Evolutionary conservation across 2,113 vertebrate genomes (phyloP), one percentile per base, ranked within the genome.

Genomic region (Saccopteryx leptura): DNA sequence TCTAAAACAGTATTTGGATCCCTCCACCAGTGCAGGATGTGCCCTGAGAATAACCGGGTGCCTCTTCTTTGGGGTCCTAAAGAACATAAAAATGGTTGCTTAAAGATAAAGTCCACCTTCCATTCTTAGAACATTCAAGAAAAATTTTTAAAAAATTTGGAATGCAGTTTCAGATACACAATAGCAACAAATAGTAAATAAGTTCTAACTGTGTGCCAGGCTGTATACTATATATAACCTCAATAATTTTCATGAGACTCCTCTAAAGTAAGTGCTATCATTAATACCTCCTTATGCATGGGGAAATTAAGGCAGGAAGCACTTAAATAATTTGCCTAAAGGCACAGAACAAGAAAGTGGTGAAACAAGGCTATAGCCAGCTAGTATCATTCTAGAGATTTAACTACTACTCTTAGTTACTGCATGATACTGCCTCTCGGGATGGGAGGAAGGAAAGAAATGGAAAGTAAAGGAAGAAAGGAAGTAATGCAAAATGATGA

Each of bases 71-170:
- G 24, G 54, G 33, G 4, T 79, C 31, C 15, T 92, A 50, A 79
- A 60, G 56, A 83, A 79, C 31, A 66, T 79, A 52, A 92, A 72
- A 96, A 68, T 9, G 69, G 14, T 58, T 83, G 28, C 15, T n/a
- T 74, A 39, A 84, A n/a, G 56, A 66, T 4, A n/a, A 39, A 84
- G 31, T n/a, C 61, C 19, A 72, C 12, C 12, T 94, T 71, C 48
- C 10, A 96, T 74, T 58, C 58, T 85, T 92, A 85, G 31, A 85
- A 94, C 19, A 46, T 46, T 89, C 19, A 56, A 91, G 54, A 96
- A 88, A 90, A 66, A 39, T 18, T 1, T 46, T 88, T 2, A 21
- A 48, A 33, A 33, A 86, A 21, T 10, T 76, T 76, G 68, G 60
- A 87, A 82, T 63, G 75, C 39, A 48, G 60, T 81, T 86, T 90